Conservation (phyloP, 2,888 invertebrate genomes). For the Epistrophella euchroma region DNA sequence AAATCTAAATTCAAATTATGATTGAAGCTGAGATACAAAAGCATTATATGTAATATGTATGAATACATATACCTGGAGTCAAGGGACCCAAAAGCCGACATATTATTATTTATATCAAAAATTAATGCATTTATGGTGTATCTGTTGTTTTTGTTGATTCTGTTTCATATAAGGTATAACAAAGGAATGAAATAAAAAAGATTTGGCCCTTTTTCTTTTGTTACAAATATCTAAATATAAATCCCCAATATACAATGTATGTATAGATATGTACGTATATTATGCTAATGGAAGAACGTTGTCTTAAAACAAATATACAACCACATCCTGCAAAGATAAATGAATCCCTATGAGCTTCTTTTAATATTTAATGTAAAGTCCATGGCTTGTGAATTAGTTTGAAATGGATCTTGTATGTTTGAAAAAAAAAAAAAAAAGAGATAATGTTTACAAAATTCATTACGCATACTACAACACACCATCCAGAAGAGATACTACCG, state of each 20-base stretch:
- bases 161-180: constrained; percentile 4
- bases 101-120: constrained; percentile 48
- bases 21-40: constrained; percentile 16
- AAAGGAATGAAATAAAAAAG: constrained; percentile 13
- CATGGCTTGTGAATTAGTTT: constrained; percentile 29
- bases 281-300: constrained; percentile 60
- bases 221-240: constrained; percentile 21
- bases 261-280: neutral
- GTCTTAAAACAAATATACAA: constrained; percentile 45
- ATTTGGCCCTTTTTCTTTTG: constrained; percentile 29
- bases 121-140: constrained; percentile 58
- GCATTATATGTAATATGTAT: neutral
- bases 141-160: constrained; percentile 23
- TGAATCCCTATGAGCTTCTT: constrained; percentile 37
- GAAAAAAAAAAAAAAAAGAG: neutral
- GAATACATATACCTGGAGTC: neutral
- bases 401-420: constrained; percentile 21
- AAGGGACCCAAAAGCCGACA: constrained; percentile 15
- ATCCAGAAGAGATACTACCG: neutral
- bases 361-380: constrained; percentile 27
- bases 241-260: neutral
- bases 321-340: constrained; percentile 42
- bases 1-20: constrained; percentile 6
- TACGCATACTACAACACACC: neutral
- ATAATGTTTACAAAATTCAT: neutral